Conservation (phyloP, 2,113 vertebrate species). For the Dolichotis patagonum region DNA sequence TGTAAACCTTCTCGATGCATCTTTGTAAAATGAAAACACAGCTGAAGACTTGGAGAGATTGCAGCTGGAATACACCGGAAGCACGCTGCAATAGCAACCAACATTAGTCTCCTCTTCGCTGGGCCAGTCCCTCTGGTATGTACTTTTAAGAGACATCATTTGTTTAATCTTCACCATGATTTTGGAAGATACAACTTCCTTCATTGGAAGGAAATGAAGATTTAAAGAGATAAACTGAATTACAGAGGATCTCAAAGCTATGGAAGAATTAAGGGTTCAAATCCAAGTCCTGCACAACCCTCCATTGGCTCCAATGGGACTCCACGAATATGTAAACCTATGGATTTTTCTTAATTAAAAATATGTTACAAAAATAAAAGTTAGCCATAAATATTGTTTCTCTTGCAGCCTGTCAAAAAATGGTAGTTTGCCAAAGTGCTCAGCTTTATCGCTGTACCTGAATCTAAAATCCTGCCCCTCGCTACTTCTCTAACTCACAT, state of each 20-base stretch:
- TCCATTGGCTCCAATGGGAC: background rate
- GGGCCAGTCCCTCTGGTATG: background rate
- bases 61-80: background rate
- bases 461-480: background rate
- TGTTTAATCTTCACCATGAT: slow-evolving; percentile 33
- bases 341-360: slow-evolving; percentile 22
- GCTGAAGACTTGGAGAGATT: background rate
- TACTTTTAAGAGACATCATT: background rate
- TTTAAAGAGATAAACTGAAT: slow-evolving; percentile 31
- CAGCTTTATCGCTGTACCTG: background rate
- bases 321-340: background rate
- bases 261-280: slow-evolving; percentile 47
- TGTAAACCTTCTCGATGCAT: background rate
- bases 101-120: background rate
- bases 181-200: slow-evolving; percentile 17
- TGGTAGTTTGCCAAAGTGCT: background rate
- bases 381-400: background rate
- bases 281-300: background rate
- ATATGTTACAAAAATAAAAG: slow-evolving; percentile 46
- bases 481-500: background rate
- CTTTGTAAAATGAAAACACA: slow-evolving; percentile 13
- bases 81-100: background rate
- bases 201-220: slow-evolving; percentile 43
- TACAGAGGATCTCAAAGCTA: slow-evolving; percentile 33
- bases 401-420: background rate